Percentiles rank a stretch among this genome's conserved stretches.
Evolutionary conservation across 2,888 invertebrate genomes (phyloP).

Genomic region (Chymomyza procnemis): DNA sequence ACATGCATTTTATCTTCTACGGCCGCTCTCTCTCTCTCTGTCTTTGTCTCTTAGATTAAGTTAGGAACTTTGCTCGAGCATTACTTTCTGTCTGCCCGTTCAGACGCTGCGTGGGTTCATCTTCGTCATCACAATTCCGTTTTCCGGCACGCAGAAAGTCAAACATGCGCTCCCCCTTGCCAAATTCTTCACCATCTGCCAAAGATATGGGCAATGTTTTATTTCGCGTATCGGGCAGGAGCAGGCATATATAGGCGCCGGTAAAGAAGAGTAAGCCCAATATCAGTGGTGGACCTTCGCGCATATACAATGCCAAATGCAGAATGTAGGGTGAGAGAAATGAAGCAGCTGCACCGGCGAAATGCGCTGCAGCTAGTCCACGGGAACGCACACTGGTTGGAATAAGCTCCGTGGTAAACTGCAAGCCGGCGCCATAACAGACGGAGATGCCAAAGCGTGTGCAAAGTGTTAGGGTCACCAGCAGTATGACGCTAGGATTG

Average conservation of each 20-base stretch:
- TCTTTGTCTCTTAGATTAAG: background rate
- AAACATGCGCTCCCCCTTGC: slow-evolving; percentile 47
- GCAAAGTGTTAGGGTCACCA: slow-evolving; percentile 78
- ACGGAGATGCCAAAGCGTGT: slow-evolving; percentile 81
- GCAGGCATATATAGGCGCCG: slow-evolving; percentile 80
- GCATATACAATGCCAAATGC: slow-evolving; percentile 76
- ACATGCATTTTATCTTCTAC: background rate
- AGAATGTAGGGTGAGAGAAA: slow-evolving; percentile 81
- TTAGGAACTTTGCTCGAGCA: slow-evolving; percentile 19
- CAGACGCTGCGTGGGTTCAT: slow-evolving; percentile 10
- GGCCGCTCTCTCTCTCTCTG: background rate
- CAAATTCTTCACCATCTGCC: slow-evolving; percentile 51
- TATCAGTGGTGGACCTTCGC: slow-evolving; percentile 80
- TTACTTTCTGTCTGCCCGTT: slow-evolving; percentile 39
- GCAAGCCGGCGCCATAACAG: slow-evolving; percentile 81
- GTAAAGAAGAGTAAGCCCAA: slow-evolving; percentile 79
- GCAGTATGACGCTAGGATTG: slow-evolving; percentile 63
- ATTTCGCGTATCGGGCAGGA: slow-evolving; percentile 81
- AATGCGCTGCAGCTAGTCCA: slow-evolving; percentile 82
- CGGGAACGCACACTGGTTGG: slow-evolving; percentile 82
- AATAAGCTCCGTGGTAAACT: slow-evolving; percentile 82
- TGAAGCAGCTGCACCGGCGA: slow-evolving; percentile 81
- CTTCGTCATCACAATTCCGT: background rate
- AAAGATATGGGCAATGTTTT: slow-evolving; percentile 50
- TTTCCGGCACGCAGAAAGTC: slow-evolving; percentile 35